Base-by-base conservation (phyloP, 2,797 vertebrate species). In the Clarias fuscus region DNA sequence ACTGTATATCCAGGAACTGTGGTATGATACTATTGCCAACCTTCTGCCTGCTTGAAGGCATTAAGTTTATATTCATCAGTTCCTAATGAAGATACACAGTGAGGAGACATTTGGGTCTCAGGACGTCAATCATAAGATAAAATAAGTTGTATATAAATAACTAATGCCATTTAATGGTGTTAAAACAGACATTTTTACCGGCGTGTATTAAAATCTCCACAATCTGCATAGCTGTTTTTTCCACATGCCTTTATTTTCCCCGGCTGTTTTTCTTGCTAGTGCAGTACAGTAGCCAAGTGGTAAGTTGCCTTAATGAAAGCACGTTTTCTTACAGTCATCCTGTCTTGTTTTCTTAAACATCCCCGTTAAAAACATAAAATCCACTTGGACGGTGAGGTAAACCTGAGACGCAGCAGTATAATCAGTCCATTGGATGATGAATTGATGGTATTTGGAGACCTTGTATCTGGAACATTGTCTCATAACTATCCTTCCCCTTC, bases 391-490 rank as follows among this genome's bases (percentile, higher is more conserved):
- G 33, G 37, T 56, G 33, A 22, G 64, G 24, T 70, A 30, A 85
- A 71, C 64, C 79, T 53, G 79, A 67, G n/a, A 27, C n/a, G 18
- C 61, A 18, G 24, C 78, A 27, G 20, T 48, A 64, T 68, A 82
- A 82, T 56, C 79, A 67, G 15, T 82, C n/a, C 11, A 6, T 10
- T 67, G 20, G 43, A 68, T 30, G 79, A 82, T 30, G n/a, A 82
- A 82, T 68, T 33, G 64, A n/a, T 67, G n/a, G 40, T 53, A 43
- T 81, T 65, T 48, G 30, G 7, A 82, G 40, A 82, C 15, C 43
- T 53, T 68, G n/a, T 53, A 40, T 30, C 33, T 82, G 24, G 40
- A 81, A 65, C 14, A 65, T 27, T 27, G 61, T 81, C 40, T 48
- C 40, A 20, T 48, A 81, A 81, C 37, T 27, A 53, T 30, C 18